Evolutionary conservation across 64 coral and sea anemone genomes (phyloP).

Genomic region (Porites australiensis): DNA sequence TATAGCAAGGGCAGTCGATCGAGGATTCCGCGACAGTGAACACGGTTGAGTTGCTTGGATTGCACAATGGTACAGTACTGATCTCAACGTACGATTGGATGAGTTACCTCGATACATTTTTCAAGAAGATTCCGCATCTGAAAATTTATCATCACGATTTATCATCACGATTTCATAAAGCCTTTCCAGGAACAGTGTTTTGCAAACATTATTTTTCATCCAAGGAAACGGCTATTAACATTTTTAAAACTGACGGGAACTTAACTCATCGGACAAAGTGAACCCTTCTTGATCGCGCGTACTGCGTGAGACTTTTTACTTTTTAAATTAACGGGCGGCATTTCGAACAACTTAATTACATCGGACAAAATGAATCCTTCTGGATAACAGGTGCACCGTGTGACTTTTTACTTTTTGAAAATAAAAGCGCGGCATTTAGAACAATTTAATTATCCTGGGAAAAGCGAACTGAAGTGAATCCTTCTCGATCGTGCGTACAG

Average conservation of each 20-base stretch:
- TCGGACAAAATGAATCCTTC: no score
- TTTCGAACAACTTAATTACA: no score
- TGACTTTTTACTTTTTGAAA: no score
- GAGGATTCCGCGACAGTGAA: constrained; percentile 47
- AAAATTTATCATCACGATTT: constrained; percentile 16
- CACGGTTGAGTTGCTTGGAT: constrained; percentile 21
- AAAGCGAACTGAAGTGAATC: no score
- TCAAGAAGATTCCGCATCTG: constrained; percentile 17
- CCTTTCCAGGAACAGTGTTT: constrained; percentile 42
- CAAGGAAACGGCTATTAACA: constrained; percentile 16
- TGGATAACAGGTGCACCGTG: no score
- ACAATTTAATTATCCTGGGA: no score
- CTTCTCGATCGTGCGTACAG: no score
- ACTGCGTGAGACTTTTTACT: no score
- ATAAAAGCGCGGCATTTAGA: no score
- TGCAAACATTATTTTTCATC: constrained; percentile 52
- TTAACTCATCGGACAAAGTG: not conserved
- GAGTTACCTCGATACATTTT: constrained; percentile 4
- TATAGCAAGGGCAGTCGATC: constrained; percentile 45
- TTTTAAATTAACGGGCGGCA: not conserved
- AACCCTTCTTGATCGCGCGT: no score
- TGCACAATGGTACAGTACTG: constrained; percentile 45
- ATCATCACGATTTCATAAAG: constrained; percentile 44
- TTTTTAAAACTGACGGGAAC: constrained; percentile 1
- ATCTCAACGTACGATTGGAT: constrained; percentile 51